Base-by-base conservation (phyloP, 2,888 invertebrate species). In the Calameuta filiformis region DNA sequence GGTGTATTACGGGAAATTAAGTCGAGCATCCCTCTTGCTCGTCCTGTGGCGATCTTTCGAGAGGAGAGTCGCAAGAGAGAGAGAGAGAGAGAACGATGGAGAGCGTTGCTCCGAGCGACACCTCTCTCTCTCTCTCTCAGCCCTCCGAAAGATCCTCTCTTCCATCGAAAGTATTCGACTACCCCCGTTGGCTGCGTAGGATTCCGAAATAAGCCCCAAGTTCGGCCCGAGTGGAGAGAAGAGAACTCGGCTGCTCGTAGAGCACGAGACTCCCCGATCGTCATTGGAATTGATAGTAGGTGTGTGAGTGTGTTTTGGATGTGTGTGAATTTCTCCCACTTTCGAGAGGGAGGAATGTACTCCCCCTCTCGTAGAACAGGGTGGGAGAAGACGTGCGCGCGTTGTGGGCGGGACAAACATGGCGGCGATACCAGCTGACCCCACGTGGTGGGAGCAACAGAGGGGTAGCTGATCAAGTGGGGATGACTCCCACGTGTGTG, bases 331-430 rank as follows among this genome's bases (percentile, higher is more conserved):
- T 85, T 84, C 40, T 40, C 40, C 40, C 40, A 40, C 40, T 40
- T 40, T 40, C 1, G 1, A 40, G 40, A 15, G 40, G 40, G 40
- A 40, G 40, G 40, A 40, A 40, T 40, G 40, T 40, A 40, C 40
- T 40, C 40, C 40, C 40, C 15, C 40, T 40, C 40, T 6, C 15
- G 83, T 82, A 84, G 82, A 81, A 78, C 3, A 68, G 37, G 77
- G 82, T 84, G 86, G 85, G 87, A 85, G 81, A 79, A 79, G 83
- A 83, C 86, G 82, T 83, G 84, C 84, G 85, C 85, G 85, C 84
- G 83, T 86, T 83, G 89, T 88, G 87, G 90, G 90, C 89, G 90
- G 89, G 86, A 88, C 90, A 89, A 90, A 90, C 87, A 90, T 90
- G 90, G 90, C 90, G 88, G 86, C 85, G 79, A 85, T 83, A 85